Evolutionary conservation across 2,888 invertebrate genomes (phyloP).

Genomic region (Pterobdella sp.): DNA sequence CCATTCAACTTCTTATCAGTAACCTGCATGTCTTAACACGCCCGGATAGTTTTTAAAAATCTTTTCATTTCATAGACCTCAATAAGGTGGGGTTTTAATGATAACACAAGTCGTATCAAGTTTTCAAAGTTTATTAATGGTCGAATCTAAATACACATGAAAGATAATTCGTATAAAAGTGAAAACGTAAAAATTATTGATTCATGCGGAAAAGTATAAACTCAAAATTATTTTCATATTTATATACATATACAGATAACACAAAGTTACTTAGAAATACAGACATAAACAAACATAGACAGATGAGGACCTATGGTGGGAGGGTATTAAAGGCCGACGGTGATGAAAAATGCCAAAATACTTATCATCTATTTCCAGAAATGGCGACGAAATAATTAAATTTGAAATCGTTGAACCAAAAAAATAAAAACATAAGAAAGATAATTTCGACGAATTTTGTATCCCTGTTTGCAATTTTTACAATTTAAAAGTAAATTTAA

Average conservation of each 20-base stretch:
- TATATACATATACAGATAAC: neutral
- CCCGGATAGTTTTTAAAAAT: too few relatives aligned
- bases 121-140: neutral
- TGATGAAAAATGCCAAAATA: too few relatives aligned
- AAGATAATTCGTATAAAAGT: neutral
- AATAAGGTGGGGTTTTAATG: too few relatives aligned
- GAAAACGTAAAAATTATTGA: neutral
- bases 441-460: slow-evolving; percentile 8
- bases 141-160: neutral
- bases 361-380: neutral
- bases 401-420: neutral
- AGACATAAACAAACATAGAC: neutral
- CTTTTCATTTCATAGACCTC: too few relatives aligned
- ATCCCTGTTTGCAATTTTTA: neutral
- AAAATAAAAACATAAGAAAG: neutral
- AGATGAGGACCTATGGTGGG: too few relatives aligned
- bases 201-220: neutral
- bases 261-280: neutral
- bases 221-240: neutral
- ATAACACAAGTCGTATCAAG: neutral
- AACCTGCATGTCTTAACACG: too few relatives aligned
- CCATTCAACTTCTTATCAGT: too few relatives aligned
- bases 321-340: too few relatives aligned
- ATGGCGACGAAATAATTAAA: neutral
- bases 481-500: slow-evolving; percentile 16